Evolutionary conservation across 2,888 invertebrate species (phyloP), one percentile per base, ranked within the genome.

Genomic region (Plebejus argus): DNA sequence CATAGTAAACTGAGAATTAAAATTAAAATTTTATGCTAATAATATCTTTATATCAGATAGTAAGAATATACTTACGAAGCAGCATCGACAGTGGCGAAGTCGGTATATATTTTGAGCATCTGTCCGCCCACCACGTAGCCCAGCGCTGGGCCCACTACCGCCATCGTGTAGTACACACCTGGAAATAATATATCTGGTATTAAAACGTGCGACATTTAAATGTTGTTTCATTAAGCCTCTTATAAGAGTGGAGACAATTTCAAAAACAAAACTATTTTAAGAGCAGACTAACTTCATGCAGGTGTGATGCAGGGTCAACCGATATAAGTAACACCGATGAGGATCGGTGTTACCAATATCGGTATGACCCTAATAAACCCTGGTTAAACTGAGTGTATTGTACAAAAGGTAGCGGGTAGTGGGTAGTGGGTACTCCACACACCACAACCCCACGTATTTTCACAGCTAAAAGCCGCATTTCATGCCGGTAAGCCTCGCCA

Each of bases 101-200:
- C 97, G 1, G 96, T 96, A 87, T 97, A 97, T 78, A 97, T 94
- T 82, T 96, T 95, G 80, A 98, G 95, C 85, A 98, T 95, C 86
- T 97, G 96, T 0, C 98, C 98, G 4, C 98, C 98, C n/a, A 97
- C 87, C 45, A 98, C 96, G 88, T 97, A 98, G 70, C 98, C 98
- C 83, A 98, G 89, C 70, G 97, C 97, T 20, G 97, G 97, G 5
- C 97, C 97, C 83, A 98, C 95, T 76, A 97, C 96, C 28, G 97
- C 97, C 95, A 97, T 97, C 18, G 97, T 96, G 87, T 97, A 98
- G 90, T 97, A 98, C 70, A 97, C 96, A 78, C 97, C 97, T 96
- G 90, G 0, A 89, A 93, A 78, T 15, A n/a, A 58, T 18, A n/a
- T n/a, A n/a, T n/a, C n/a, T n/a, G n/a, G n/a, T n/a, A n/a, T n/a